Evolutionary conservation across 2,888 invertebrate species (phyloP).

Genomic region (Sicus ferrugineus): DNA sequence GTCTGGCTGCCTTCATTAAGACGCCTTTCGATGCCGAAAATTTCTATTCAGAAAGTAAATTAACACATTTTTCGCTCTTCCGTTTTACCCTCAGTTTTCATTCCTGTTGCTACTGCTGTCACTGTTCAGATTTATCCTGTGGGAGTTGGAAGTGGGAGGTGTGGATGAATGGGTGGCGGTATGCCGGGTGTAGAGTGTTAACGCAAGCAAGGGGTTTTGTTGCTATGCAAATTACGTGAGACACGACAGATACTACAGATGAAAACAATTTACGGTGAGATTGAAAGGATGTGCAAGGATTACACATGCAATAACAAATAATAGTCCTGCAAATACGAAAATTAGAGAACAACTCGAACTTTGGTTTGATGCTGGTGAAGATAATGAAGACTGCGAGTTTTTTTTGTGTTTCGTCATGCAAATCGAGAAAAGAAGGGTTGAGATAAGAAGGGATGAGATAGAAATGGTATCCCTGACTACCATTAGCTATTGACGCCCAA

Average conservation of each 20-base stretch:
- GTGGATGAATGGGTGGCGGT: neutral
- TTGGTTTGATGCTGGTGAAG: neutral
- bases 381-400: neutral
- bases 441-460: too few species aligned
- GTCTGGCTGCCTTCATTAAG: neutral
- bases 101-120: neutral
- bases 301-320: neutral
- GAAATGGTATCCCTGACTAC: too few species aligned
- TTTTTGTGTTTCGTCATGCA: too few species aligned
- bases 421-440: too few species aligned
- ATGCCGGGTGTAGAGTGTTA: neutral
- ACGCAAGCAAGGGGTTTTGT: neutral
- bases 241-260: slow-evolving; percentile 18
- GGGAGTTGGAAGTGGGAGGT: neutral
- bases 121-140: neutral
- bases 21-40: slow-evolving; percentile 12
- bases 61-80: slow-evolving; percentile 14
- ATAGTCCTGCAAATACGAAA: neutral
- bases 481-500: too few species aligned
- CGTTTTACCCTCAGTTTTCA: slow-evolving; percentile 5
- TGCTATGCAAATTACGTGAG: slow-evolving; percentile 26
- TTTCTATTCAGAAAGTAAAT: slow-evolving; percentile 28
- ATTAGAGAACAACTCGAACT: neutral
- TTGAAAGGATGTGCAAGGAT: slow-evolving; percentile 7
- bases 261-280: slow-evolving; percentile 22